Conservation (phyloP, 1,140 invertebrate species). For the Mamestra configurata region DNA sequence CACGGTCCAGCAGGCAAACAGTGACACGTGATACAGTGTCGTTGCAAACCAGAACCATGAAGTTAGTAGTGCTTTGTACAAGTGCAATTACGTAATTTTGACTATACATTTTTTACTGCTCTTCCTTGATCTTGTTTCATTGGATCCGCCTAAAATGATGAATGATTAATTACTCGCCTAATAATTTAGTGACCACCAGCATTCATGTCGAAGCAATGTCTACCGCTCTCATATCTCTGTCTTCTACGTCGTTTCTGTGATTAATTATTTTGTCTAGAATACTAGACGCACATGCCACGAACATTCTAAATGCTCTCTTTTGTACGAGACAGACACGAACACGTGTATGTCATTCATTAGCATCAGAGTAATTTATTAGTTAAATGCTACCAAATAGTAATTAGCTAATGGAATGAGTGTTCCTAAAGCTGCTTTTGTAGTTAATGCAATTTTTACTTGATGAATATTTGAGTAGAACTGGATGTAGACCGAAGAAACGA, state of each 20-base stretch:
- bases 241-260: constrained; percentile 3
- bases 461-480: too few species aligned
- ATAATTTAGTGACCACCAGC: constrained; percentile 7
- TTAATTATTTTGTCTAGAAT: neutral
- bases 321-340: constrained; percentile 8
- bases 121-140: neutral
- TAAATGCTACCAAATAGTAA: constrained; percentile 29
- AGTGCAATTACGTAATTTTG: neutral
- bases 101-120: neutral
- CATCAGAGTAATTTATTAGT: constrained; percentile 19
- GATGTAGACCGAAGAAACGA: neutral
- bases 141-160: neutral
- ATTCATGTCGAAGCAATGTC: too few species aligned
- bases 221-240: neutral
- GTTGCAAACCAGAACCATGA: neutral
- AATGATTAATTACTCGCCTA: too few species aligned
- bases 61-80: neutral
- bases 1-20: constrained; percentile 10
- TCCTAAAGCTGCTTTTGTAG: neutral
- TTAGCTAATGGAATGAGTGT: constrained; percentile 23
- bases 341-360: constrained; percentile 20
- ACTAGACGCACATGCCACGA: neutral
- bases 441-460: constrained; percentile 10
- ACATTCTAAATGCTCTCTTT: constrained; percentile 15
- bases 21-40: neutral